A percentile compares a stretch with the other conserved stretches of the same genome.
Conservation (phyloP, 2,113 vertebrate genomes). For the Columba livia region DNA sequence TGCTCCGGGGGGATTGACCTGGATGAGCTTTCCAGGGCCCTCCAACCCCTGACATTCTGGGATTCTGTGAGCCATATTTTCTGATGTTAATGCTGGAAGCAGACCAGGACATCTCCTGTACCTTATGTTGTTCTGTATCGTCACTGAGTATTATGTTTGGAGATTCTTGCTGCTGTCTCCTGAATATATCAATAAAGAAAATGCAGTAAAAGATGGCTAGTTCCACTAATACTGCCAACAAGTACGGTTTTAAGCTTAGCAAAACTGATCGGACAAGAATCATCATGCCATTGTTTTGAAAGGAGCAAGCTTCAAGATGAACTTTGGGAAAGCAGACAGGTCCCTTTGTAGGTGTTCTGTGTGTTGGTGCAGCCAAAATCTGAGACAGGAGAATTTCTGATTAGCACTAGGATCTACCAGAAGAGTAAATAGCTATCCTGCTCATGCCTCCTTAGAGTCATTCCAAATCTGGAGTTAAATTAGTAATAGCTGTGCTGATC, state of each 20-base stretch:
- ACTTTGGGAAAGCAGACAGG: not conserved
- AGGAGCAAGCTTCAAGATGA: not conserved
- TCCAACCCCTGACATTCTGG: too few relatives aligned
- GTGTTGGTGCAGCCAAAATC: not conserved
- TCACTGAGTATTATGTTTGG: not conserved
- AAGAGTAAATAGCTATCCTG: not conserved
- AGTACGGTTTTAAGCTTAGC: not conserved
- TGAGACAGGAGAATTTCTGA: not conserved
- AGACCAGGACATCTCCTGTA: not conserved
- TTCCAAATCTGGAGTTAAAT: not conserved
- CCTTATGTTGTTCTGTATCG: not conserved
- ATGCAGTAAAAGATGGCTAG: not conserved
- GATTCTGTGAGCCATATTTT: not conserved
- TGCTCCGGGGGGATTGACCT: too few relatives aligned
- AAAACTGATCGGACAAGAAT: not conserved
- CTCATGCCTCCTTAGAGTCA: not conserved
- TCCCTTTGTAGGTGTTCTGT: not conserved
- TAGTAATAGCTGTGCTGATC: not conserved
- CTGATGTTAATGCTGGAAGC: not conserved
- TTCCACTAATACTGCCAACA: not conserved
- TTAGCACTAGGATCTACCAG: not conserved
- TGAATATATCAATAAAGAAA: not conserved
- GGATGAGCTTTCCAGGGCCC: too few relatives aligned
- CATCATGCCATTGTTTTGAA: not conserved
- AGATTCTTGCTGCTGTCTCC: not conserved